Evolutionary conservation across 2,797 vertebrate genomes (phyloP), one percentile per base, ranked within the genome.

Genomic region (Lophotriccus pileatus): DNA sequence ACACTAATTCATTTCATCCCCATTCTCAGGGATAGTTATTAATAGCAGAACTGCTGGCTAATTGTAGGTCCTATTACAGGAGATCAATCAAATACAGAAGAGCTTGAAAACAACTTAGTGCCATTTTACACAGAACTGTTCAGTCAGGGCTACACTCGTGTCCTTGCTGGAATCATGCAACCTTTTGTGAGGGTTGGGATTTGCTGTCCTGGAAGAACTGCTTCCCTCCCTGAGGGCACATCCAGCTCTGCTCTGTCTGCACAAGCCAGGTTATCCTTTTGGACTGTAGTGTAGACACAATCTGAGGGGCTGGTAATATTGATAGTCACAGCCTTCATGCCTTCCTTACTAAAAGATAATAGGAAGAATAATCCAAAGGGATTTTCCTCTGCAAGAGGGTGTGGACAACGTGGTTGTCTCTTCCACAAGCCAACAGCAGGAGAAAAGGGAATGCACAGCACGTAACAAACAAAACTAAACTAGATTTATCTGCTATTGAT

Each of bases 41-140:
- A 97, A 97, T 97, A 98, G 97, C 96, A 97, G 96, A 97, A 93
- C 94, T 95, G 80, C 72, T 96, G 97, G 95, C 97, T 97, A 97
- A 97, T 98, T 97, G 96, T 96, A 94, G 78, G 96, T 96, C 96
- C 96, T 76, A 82, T 97, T 93, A 82, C 88, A 96, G 94, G 95
- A 94, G 80, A 97, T 93, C 95, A 95, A 95, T 96, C 94, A 94
- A 89, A n/a, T 7, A 79, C 21, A 68, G 46, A 93, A 88, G 77
- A 94, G 83, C 89, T 95, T 56, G 88, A 88, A 92, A 91, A 91
- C 90, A 96, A 87, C 93, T 93, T n/a, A 4, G 56, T 79, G 84
- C 84, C 82, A 16, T 64, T 96, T 91, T 73, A 74, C 76, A 78
- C 19, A 52, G 84, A 84, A 37, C 41, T 59, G 63, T 95, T 97